phyloP scores from a whole-genome alignment of 2,113 vertebrate genomes.

The Tilapia sparmanii region DNA sequence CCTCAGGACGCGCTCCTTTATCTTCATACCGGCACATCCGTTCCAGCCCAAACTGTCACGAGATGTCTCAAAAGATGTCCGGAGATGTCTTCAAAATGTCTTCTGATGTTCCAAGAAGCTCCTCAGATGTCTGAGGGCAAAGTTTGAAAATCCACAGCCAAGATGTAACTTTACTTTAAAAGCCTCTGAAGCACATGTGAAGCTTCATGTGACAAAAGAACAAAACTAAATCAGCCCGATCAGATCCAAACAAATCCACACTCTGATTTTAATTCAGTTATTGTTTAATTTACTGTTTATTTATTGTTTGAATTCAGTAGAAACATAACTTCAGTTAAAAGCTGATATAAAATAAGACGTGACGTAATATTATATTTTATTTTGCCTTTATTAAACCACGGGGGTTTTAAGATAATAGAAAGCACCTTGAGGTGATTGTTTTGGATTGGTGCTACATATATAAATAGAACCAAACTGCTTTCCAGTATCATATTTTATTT shows the following conservation, averaged over 20 bases:
- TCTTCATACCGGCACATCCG: slow-evolving; percentile 31
- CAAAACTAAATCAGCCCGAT: not conserved
- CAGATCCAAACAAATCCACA: not conserved
- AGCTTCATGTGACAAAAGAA: not conserved
- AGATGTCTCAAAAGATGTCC: slow-evolving; percentile 13
- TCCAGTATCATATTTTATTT: not conserved
- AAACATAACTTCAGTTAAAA: not conserved
- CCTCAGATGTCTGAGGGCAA: not conserved
- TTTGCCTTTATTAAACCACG: not conserved
- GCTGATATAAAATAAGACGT: not conserved
- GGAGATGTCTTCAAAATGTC: slow-evolving; percentile 19
- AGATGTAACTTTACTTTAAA: not conserved
- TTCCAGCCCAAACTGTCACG: slow-evolving; percentile 19
- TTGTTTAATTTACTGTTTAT: not conserved
- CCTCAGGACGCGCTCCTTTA: slow-evolving; percentile 45
- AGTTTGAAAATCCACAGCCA: not conserved
- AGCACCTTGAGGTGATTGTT: not conserved
- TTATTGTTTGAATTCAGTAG: not conserved
- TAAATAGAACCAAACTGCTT: not conserved
- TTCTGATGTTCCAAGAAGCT: slow-evolving; percentile 13
- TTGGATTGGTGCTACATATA: not conserved
- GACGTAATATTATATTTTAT: not conserved
- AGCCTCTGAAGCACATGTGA: not conserved
- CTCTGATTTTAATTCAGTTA: not conserved
- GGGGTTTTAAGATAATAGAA: too few relatives aligned